Conservation (phyloP, 2,113 vertebrate genomes). For the Podarcis raffonei region DNA sequence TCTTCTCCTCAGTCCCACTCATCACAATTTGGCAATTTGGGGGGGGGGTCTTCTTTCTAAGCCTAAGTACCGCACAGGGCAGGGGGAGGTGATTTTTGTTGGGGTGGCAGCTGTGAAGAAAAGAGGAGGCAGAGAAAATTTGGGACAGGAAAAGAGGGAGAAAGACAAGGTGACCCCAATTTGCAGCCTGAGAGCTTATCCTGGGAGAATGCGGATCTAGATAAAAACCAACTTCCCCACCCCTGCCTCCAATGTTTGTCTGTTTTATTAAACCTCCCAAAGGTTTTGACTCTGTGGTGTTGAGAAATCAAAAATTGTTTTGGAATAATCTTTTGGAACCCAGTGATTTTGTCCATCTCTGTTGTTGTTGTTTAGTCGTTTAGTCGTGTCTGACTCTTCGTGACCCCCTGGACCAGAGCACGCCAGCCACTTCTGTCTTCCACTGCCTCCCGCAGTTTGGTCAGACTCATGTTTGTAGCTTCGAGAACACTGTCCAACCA, state of each 20-base stretch:
- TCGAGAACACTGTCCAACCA: too few relatives aligned
- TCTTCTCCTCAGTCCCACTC: not conserved
- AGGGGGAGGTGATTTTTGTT: not conserved
- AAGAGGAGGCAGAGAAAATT: not conserved
- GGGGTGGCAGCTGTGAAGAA: not conserved
- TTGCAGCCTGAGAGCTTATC: not conserved
- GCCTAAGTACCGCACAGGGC: not conserved
- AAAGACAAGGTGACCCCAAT: not conserved
- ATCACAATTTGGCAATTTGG: not conserved
- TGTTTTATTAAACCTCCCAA: too few relatives aligned
- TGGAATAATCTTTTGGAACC: too few relatives aligned
- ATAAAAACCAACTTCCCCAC: too few relatives aligned
- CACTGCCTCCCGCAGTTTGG: too few relatives aligned
- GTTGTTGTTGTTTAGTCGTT: too few relatives aligned
- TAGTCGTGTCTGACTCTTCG: too few relatives aligned
- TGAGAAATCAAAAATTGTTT: not conserved
- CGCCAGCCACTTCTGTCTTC: too few relatives aligned
- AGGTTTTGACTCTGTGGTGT: too few relatives aligned
- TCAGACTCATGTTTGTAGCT: too few relatives aligned
- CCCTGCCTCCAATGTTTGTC: too few relatives aligned
- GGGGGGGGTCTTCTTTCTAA: not conserved
- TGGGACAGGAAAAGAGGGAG: not conserved
- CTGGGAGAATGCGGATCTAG: not conserved
- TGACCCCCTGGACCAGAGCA: too few relatives aligned
- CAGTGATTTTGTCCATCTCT: not conserved